Conservation (phyloP, 2,888 invertebrate genomes). For the Uropetala carovei region DNA sequence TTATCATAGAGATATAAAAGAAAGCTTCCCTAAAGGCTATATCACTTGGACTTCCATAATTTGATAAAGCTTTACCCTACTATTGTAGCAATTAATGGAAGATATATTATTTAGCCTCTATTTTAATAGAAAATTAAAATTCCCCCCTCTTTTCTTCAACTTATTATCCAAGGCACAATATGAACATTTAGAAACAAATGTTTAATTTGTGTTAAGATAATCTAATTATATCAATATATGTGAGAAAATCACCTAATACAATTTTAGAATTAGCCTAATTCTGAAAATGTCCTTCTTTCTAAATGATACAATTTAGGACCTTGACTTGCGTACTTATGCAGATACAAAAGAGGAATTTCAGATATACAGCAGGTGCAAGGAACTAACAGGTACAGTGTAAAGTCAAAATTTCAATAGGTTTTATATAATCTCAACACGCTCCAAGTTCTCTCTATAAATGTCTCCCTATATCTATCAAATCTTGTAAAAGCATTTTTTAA, state of each 20-base stretch:
- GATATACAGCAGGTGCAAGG: conserved; percentile 7
- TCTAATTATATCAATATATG: background rate
- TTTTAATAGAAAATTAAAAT: background rate
- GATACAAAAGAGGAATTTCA: background rate
- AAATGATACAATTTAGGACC: background rate
- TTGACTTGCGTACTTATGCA: background rate
- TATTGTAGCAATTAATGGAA: background rate
- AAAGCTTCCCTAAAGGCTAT: background rate
- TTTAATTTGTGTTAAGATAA: background rate
- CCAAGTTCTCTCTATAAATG: background rate
- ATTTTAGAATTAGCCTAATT: background rate
- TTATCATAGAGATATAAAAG: background rate
- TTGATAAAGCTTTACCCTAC: background rate
- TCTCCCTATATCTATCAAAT: background rate
- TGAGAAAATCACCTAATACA: background rate
- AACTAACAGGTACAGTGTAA: conserved; percentile 50
- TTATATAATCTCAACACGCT: background rate
- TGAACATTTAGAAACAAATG: conserved; percentile 18
- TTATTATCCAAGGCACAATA: conserved; percentile 38
- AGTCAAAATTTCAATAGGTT: conserved; percentile 11
- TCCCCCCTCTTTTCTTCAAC: background rate
- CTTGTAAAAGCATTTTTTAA: conserved; percentile 17
- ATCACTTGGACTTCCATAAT: background rate
- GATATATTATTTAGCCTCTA: background rate
- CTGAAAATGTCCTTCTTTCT: background rate